phyloP scores from a whole-genome alignment of 2,888 invertebrate genomes.

The Trilocha varians region DNA sequence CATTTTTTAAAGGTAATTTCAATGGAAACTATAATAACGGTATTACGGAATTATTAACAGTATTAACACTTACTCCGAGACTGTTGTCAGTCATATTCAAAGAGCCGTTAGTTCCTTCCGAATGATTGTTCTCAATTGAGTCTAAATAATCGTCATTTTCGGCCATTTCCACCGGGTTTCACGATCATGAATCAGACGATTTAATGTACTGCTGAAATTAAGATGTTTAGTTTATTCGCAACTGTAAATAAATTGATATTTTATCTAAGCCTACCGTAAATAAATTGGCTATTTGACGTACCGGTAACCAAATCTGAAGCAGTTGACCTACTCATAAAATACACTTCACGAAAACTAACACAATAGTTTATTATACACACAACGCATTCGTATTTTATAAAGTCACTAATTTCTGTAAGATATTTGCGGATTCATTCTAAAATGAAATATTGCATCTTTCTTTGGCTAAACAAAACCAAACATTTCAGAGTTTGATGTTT shows the following conservation, averaged over 20 bases:
- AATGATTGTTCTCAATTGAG: constrained; percentile 66
- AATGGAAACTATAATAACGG: not conserved
- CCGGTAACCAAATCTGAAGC: constrained; percentile 64
- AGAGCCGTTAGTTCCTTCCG: constrained; percentile 77
- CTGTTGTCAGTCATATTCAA: constrained; percentile 67
- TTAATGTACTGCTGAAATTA: constrained; percentile 31
- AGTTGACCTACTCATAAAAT: constrained; percentile 54
- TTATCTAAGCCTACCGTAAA: constrained; percentile 15
- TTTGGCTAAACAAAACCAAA: constrained; percentile 8
- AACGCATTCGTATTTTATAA: constrained; percentile 25
- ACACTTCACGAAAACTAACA: constrained; percentile 21
- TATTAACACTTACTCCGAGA: constrained; percentile 49
- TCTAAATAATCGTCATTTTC: constrained; percentile 70
- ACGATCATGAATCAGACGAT: constrained; percentile 37
- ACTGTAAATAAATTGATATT: constrained; percentile 6
- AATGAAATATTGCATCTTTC: not conserved
- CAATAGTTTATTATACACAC: constrained; percentile 18
- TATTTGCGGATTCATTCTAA: constrained; percentile 52
- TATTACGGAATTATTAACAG: not conserved
- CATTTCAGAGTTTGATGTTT: constrained; percentile 1
- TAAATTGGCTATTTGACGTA: constrained; percentile 41
- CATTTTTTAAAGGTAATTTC: not conserved
- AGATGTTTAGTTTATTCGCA: constrained; percentile 12
- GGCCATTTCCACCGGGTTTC: constrained; percentile 52
- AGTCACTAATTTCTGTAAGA: constrained; percentile 33